Percentiles rank a stretch among this genome's conserved stretches.
These are phyloP conservation scores for Scomber scombrus DNA, from an alignment of 2,113 vertebrate genomes.

Conservation along the genomic window DNA sequence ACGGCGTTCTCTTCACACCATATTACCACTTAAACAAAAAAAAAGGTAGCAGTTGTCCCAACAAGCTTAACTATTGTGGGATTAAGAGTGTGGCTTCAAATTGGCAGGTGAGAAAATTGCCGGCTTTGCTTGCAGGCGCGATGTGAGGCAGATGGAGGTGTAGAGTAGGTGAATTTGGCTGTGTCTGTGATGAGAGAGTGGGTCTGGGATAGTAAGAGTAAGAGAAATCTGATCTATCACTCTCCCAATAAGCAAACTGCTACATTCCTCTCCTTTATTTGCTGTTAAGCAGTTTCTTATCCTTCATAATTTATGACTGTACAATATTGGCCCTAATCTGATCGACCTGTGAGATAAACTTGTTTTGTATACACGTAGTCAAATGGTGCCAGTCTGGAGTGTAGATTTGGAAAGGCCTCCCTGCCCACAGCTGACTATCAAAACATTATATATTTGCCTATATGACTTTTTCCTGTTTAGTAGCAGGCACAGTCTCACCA, in stretches of 20 bases:
- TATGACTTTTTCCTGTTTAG: background rate
- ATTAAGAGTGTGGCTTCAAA: slow-evolving; percentile 30
- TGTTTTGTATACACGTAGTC: too few species aligned
- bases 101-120: slow-evolving; percentile 15
- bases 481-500: background rate
- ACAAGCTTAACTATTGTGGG: background rate
- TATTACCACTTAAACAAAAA: background rate
- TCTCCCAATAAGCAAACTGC: background rate
- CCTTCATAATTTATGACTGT: too few species aligned
- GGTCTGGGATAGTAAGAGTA: background rate
- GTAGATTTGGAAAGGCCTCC: background rate
- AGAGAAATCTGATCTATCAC: background rate
- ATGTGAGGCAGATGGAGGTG: background rate
- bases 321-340: too few species aligned
- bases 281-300: background rate
- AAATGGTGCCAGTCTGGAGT: too few species aligned
- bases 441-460: too few species aligned
- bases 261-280: background rate
- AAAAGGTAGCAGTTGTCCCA: background rate
- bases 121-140: background rate
- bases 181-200: background rate
- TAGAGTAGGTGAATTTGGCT: slow-evolving; percentile 5
- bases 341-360: too few species aligned
- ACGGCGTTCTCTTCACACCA: background rate
- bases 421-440: too few species aligned